Evolutionary conservation across 2,797 vertebrate species (phyloP), one percentile per base, ranked within the genome.

Genomic region (Dryobates pubescens): DNA sequence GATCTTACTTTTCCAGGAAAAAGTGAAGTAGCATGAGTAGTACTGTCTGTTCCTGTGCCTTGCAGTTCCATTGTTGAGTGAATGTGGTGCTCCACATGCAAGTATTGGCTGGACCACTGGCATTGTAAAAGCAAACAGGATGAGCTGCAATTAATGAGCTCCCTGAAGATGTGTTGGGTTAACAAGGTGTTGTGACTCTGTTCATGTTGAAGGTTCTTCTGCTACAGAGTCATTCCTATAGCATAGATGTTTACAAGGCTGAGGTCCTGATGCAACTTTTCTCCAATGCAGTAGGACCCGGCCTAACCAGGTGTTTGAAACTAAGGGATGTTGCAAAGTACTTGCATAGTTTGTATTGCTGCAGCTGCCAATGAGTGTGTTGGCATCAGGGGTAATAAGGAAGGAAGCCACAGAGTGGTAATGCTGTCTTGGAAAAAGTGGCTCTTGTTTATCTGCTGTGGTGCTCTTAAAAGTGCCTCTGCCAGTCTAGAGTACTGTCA

Each of bases 21-120:
- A 1, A 0, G 58, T n/a, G 3, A 58, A 65, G 32, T 22, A 59
- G 51, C 7, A 2, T 4, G 49, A 53, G 23, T 24, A 34, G 36
- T 53, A 47, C n/a, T 64, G 61, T 57, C 43, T 30, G 22, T 0
- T 51, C 77, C 23, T 56, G 68, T 41, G 68, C 81, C 54, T n/a
- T 22, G 57, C 49, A 22, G 2, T 53, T 47, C 32, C 12, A 6
- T 36, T 32, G 27, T n/a, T 0, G 2, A 22, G 61, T 13, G 15
- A 62, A 6, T 2, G 14, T 17, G 11, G 19, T 13, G 29, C 18
- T 41, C 41, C 26, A 1, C 0, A 2, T 38, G 1, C 8, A 17
- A 9, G 13, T 32, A 6, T 16, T 77, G 41, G 58, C 65, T 41
- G 45, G 26, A 17, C 15, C 19, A 3, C n/a, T 65, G 56, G 75